Evolutionary conservation across 2,113 vertebrate genomes (phyloP).

Genomic region (Cercocebus atys): DNA sequence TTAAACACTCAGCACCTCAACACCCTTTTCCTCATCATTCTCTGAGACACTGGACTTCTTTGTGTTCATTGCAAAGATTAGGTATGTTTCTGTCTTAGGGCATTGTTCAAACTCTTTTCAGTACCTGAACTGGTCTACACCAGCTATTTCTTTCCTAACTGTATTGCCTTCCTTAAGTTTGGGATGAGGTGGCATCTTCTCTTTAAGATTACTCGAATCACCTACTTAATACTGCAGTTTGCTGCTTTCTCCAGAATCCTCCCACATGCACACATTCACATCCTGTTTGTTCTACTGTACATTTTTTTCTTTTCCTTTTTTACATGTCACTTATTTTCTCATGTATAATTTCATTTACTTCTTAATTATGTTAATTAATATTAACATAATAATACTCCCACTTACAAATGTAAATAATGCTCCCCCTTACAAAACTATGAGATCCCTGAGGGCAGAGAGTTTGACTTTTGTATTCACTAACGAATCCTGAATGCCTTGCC

Average conservation of each 20-base stretch:
- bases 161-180: not conserved
- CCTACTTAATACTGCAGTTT: not conserved
- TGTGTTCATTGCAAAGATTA: not conserved
- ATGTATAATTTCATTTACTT: not conserved
- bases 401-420: not conserved
- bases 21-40: not conserved
- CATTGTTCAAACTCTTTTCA: not conserved
- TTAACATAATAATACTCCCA: not conserved
- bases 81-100: not conserved
- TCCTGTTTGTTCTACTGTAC: rapidly evolving
- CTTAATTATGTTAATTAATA: not conserved
- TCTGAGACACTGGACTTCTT: not conserved
- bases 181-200: not conserved
- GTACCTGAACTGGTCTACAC: not conserved
- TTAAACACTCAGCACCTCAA: not conserved
- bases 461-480: not conserved
- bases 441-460: not conserved
- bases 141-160: not conserved
- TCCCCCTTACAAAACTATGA: not conserved
- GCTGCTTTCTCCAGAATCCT: not conserved
- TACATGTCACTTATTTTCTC: not conserved
- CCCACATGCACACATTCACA: not conserved
- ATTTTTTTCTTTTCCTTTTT: not conserved
- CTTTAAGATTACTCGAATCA: not conserved
- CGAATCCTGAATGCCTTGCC: not conserved